A percentile compares a stretch with the other conserved stretches of the same genome.
Evolutionary conservation across 53 echinoderm and acorn worm genomes (phyloP).

Genomic region (Apostichopus leukothele): DNA sequence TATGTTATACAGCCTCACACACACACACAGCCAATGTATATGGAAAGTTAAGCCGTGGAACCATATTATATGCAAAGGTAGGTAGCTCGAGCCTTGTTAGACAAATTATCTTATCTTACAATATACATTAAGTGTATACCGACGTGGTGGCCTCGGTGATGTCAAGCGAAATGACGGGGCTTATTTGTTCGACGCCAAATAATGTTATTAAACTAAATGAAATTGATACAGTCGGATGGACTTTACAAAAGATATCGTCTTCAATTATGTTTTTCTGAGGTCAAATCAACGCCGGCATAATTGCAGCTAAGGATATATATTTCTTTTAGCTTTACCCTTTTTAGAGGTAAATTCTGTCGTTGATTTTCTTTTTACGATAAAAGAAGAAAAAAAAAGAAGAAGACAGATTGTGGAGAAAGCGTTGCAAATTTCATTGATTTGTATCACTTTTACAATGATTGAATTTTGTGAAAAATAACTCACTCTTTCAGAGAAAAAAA

Average conservation of each 20-base stretch:
- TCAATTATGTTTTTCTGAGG: slow-evolving; percentile 2
- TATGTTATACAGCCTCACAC: too few relatives aligned
- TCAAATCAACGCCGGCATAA: neutral
- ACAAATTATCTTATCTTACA: neutral
- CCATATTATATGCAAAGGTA: neutral
- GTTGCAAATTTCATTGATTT: neutral
- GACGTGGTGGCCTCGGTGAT: neutral
- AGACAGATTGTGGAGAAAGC: neutral
- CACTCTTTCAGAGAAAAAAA: neutral
- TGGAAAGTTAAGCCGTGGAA: too few relatives aligned
- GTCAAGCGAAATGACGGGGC: too few relatives aligned
- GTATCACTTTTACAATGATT: neutral
- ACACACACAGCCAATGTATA: too few relatives aligned
- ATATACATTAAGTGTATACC: neutral
- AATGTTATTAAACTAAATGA: slow-evolving; percentile 18
- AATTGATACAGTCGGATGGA: slow-evolving; percentile 12
- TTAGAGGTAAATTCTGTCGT: neutral
- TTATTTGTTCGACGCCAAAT: slow-evolving; percentile 30
- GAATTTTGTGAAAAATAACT: neutral
- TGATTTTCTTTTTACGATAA: neutral
- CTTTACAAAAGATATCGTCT: neutral
- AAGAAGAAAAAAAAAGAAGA: neutral
- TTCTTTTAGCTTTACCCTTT: too few relatives aligned
- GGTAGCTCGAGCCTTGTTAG: neutral
- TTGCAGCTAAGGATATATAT: too few relatives aligned